Evolutionary conservation across 2,888 invertebrate species (phyloP), one percentile per base, ranked within the genome.

Genomic region (Trichogramma dendrolimi): DNA sequence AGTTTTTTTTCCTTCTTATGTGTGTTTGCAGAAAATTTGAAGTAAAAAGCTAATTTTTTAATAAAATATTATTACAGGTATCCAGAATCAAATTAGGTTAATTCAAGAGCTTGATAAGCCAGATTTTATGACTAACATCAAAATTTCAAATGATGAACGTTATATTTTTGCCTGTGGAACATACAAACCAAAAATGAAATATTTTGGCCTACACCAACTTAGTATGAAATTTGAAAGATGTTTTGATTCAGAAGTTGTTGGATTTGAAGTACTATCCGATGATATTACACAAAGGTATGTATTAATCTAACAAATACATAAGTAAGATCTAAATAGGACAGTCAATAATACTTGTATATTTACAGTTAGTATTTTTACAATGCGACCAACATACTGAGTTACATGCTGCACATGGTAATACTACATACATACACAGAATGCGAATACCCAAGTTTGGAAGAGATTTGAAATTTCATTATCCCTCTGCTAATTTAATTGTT

Each of bases 41-140:
- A 38, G 50, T 48, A 10, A 42, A 43, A 1, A 43, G 49, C 43
- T 52, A 52, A 49, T 41, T 43, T 39, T 41, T 39, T 49, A 49
- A 52, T 60, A 11, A 38, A 27, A 53, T 14, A 54, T 55, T 50
- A 48, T 69, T 75, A 70, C 68, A 84, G 96, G 96, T 76, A 84
- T 97, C 54, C 84, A 95, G 69, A 85, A 91, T 70, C 85, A 96
- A 74, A 94, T 99, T 71, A 94, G 98, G 80, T 86, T 99, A 49
- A 93, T 99, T 68, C 99, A 99, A 81, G 99, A 99, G 76, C 99
- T 99, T 84, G 94, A 96, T 71, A 99, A 99, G 99, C 98, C 99
- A 40, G 94, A 89, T 55, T 86, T 98, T 0, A 95, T 96, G 74
- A 90, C 89, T 14, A 87, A 87, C 57, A 84, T 99, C 39, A 84